phyloP scores from a whole-genome alignment of 2,888 invertebrate genomes.

The Meiosimyza decipiens region DNA sequence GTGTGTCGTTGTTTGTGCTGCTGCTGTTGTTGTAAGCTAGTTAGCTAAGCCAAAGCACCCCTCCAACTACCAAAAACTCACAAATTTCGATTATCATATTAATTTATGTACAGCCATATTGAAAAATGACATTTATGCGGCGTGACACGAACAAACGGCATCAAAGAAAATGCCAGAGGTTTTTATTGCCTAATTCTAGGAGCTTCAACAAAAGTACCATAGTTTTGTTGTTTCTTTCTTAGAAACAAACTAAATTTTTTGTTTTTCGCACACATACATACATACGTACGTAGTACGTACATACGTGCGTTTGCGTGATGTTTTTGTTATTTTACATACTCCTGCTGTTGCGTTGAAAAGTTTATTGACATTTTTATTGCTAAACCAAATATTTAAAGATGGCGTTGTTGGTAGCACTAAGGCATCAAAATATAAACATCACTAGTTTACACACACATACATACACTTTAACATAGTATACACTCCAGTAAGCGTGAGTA shows the following conservation, averaged over 20 bases:
- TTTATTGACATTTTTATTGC: constrained; percentile 59
- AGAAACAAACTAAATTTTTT: neutral
- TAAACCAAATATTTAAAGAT: constrained; percentile 52
- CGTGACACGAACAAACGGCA: constrained; percentile 35
- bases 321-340: constrained; percentile 21
- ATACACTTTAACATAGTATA: neutral
- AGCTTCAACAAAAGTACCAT: constrained; percentile 34
- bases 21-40: constrained; percentile 4
- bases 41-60: neutral
- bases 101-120: constrained; percentile 44
- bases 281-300: too few relatives aligned
- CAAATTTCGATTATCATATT: constrained; percentile 49
- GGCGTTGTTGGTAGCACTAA: constrained; percentile 14
- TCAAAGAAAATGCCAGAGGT: constrained; percentile 8
- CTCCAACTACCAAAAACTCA: constrained; percentile 44
- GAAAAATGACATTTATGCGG: constrained; percentile 46
- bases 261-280: too few relatives aligned
- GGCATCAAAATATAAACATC: neutral
- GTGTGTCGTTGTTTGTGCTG: constrained; percentile 19
- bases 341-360: constrained; percentile 38
- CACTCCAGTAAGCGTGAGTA: neutral
- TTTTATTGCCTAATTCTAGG: constrained; percentile 44
- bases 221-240: neutral
- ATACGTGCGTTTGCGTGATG: neutral
- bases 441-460: neutral